Conservation (phyloP, 2,113 vertebrate species). For the Petroica traversi region DNA sequence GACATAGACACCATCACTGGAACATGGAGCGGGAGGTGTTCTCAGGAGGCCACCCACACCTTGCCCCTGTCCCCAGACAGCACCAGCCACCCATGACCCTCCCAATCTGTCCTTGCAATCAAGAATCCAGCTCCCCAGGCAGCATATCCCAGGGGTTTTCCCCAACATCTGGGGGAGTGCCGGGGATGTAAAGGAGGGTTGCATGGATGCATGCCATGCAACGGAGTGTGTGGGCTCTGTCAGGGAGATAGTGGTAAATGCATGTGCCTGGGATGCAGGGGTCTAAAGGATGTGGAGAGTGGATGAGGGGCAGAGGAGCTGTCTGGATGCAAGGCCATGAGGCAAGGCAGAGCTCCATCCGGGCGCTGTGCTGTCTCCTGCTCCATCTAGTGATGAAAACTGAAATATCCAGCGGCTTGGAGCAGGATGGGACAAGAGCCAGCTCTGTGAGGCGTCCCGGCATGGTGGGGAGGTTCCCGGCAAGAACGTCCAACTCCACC, state of each 20-base stretch:
- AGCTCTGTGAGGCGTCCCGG: background rate
- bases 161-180: rapidly evolving
- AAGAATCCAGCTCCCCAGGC: background rate
- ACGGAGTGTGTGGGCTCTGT: background rate
- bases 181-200: no score
- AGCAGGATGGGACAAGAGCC: background rate
- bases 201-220: no score
- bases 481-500: background rate
- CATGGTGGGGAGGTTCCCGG: rapidly evolving
- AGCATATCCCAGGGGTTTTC: background rate
- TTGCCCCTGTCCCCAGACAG: background rate
- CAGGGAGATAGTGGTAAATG: background rate
- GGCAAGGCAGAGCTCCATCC: background rate
- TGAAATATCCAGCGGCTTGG: background rate
- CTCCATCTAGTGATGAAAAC: constrained; percentile 37
- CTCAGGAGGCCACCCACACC: background rate
- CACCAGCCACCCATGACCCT: no score
- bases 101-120: background rate
- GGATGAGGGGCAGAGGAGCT: background rate
- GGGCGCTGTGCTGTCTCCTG: background rate
- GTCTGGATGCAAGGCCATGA: rapidly evolving
- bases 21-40: background rate
- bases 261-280: background rate
- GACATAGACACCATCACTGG: background rate
- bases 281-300: background rate